Percentiles rank a stretch among this genome's conserved stretches.
Evolutionary conservation across 64 coral and sea anemone species (phyloP).

Genomic region (Montipora efflorescens): DNA sequence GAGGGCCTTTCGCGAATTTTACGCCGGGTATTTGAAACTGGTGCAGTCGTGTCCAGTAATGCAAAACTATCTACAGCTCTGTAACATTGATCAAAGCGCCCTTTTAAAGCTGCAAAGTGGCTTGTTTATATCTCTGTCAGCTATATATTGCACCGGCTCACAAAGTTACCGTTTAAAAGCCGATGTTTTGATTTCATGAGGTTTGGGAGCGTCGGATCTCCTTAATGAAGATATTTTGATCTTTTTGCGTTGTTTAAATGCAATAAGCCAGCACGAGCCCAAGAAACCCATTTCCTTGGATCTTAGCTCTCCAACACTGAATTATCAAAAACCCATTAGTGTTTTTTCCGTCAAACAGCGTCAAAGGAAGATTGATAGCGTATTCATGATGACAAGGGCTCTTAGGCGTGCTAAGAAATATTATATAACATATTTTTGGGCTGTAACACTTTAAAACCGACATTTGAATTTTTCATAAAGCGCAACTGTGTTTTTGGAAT

Average conservation of each 20-base stretch:
- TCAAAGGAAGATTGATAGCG: slow-evolving; percentile 16
- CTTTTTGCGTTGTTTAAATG: background rate
- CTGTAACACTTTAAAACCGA: slow-evolving; percentile 16
- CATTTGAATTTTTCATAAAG: slow-evolving; percentile 22
- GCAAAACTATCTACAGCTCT: background rate
- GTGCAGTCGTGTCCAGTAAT: background rate
- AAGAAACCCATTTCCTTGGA: slow-evolving; percentile 15
- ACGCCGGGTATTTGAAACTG: no score
- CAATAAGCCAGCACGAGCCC: background rate
- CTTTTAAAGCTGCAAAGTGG: background rate
- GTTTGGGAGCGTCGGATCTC: background rate
- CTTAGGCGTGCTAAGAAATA: background rate
- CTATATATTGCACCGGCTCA: background rate
- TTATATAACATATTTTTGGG: background rate
- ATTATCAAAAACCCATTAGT: slow-evolving; percentile 30
- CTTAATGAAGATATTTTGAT: slow-evolving; percentile 9
- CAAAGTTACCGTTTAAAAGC: background rate
- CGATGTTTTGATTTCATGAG: background rate
- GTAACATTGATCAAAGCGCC: slow-evolving; percentile 3
- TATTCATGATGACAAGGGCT: background rate
- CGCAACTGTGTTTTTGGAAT: background rate
- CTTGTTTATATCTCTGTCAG: slow-evolving; percentile 15
- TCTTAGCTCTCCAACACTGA: background rate
- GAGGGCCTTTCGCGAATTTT: no score
- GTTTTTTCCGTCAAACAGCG: slow-evolving; percentile 10